phyloP scores from a whole-genome alignment of 1,140 invertebrate species.

The Meloidogyne floridensis region DNA sequence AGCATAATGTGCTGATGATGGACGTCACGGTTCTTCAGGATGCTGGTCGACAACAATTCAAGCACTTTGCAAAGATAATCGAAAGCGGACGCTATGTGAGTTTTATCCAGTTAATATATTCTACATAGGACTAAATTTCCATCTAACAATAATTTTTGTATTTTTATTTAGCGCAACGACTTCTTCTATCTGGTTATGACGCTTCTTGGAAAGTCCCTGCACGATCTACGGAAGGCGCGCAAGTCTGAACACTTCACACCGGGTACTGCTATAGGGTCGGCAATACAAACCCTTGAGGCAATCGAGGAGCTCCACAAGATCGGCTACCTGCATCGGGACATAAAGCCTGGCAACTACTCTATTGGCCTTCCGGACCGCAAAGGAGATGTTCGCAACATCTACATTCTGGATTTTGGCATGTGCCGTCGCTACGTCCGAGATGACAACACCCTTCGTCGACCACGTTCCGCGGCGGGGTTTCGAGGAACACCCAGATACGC shows the following conservation, averaged over 20 bases:
- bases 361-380: conserved; percentile 47
- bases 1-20: not conserved
- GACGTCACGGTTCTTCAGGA: not conserved
- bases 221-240: conserved; percentile 53
- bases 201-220: conserved; percentile 57
- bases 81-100: not conserved
- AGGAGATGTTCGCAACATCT: conserved; percentile 49
- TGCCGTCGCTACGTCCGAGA: conserved; percentile 60
- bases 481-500: conserved; percentile 59
- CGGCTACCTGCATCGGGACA: conserved; percentile 51
- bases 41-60: not conserved
- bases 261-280: conserved; percentile 38
- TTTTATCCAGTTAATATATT: not conserved
- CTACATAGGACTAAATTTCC: no score
- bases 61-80: not conserved
- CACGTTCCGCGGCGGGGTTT: conserved; percentile 55
- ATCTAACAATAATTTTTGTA: not conserved
- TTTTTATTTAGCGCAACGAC: not conserved
- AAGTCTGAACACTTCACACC: conserved; percentile 28
- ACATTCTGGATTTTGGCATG: conserved; percentile 63
- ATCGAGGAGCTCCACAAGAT: conserved; percentile 52
- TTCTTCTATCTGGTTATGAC: conserved; percentile 63
- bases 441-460: conserved; percentile 55
- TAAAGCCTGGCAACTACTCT: conserved; percentile 57
- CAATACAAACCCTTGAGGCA: conserved; percentile 47